Base-by-base conservation (phyloP, 2,113 vertebrate genomes). In the Melanostigma gelatinosum region DNA sequence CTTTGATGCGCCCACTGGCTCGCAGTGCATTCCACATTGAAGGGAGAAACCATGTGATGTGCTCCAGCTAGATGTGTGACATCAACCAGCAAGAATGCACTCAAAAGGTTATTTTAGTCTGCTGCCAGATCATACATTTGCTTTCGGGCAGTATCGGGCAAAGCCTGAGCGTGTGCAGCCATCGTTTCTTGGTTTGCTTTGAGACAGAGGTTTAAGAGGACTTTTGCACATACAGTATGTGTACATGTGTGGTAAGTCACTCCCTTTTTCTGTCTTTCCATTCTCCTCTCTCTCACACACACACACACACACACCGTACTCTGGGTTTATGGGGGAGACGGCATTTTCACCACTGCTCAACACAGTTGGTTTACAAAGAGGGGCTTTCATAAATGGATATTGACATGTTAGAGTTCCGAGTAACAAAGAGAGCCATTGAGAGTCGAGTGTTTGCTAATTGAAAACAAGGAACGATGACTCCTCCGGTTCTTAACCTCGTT, bases 361-460 rank as follows among this genome's bases (percentile, higher is more conserved):
- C 57, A 60, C 60, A 12, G 58, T 40, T 44, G 54, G 7, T 84
- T 74, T 58, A 90, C 85, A 93, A 93, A 88, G 91, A 85, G 36
- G 27, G 48, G 54, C 90, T 89, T 93, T 92, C 79, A 92, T 86
- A 73, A 46, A 87, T 32, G 70, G 75, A 92, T 92, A 89, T 85
- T 90, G 86, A 90, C 87, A 85, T 85, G 82, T 91, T 88, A 54
- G 57, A 75, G 83, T 89, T 85, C 12, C 29, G 75, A 46, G 42
- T 76, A 60, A 92, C 88, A 91, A 93, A 90, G 87, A 62, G 50
- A n/a, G 38, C 64, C 83, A 83, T 91, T 92, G 82, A 91, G 83
- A 61, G 80, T 11, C 0, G 46, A 84, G 72, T 44, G 62, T 83
- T 86, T 83, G 81, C 88, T 64, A 54, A 86, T 85, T 86, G 79